Base-by-base conservation (phyloP, 2,888 invertebrate species). In the Sminthurides aquaticus region DNA sequence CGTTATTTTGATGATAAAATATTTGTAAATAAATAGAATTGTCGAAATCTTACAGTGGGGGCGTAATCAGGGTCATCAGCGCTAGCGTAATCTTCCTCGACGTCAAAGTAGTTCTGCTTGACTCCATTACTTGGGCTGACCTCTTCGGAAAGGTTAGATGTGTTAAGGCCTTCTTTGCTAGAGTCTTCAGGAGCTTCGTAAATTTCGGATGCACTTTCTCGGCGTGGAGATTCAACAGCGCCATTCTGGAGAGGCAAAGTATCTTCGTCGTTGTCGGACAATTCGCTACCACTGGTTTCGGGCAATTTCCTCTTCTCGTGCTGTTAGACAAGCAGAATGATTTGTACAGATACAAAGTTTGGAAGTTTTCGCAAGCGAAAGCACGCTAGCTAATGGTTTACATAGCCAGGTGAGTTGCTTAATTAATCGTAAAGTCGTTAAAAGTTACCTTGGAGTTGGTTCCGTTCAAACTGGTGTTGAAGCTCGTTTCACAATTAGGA, bases 1-100 rank as follows among this genome's bases (percentile, higher is more conserved):
- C n/a, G n/a, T n/a, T n/a, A n/a, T n/a, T n/a, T n/a, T n/a, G n/a
- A n/a, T n/a, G n/a, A n/a, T n/a, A n/a, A n/a, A n/a, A n/a, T n/a
- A n/a, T n/a, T n/a, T n/a, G n/a, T n/a, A n/a, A n/a, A n/a, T n/a
- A n/a, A n/a, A n/a, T n/a, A n/a, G n/a, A n/a, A n/a, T n/a, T n/a
- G n/a, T n/a, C n/a, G n/a, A n/a, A n/a, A n/a, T n/a, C 63, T 60
- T 62, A 68, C 70, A 22, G 60, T 28, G 22, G 62, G 62, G 2
- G 27, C 49, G 57, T 69, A 70, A 61, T 70, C 70, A 5, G 70
- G 70, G 62, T 70, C 70, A 11, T 67, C 67, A 15, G 49, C 66
- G 57, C 68, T 68, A 8, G 66, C 64, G 61, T 70, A 70, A 11
- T 64, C 55, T 18, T 70, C 70, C 43, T 70, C 67, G 2, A 58